Percentiles rank a stretch among this genome's conserved stretches.
Evolutionary conservation across 2,797 vertebrate genomes (phyloP).

Genomic region (Crenuchus spilurus): DNA sequence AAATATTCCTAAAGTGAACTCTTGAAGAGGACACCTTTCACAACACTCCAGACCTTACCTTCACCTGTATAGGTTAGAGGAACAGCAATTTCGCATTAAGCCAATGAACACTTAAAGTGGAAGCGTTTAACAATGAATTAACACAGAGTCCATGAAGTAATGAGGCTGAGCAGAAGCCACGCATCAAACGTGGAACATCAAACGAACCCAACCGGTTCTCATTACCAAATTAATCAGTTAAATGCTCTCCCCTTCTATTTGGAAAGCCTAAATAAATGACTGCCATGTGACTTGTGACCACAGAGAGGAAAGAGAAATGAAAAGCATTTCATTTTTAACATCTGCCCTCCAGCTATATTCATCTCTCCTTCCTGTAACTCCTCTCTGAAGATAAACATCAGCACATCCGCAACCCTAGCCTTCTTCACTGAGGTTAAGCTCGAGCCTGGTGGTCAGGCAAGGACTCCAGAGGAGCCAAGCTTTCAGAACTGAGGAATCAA

Average conservation of each 20-base stretch:
- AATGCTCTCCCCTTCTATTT: not conserved
- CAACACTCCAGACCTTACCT: not conserved
- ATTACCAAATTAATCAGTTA: not conserved
- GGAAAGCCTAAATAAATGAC: conserved; percentile 16
- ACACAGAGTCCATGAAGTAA: not conserved
- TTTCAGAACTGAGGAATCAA: too few species aligned
- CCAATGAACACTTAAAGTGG: not conserved
- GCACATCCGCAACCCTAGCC: not conserved
- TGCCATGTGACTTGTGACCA: not conserved
- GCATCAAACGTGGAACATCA: conserved; percentile 1
- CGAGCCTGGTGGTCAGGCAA: not conserved
- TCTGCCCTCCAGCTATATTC: not conserved
- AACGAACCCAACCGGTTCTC: conserved; percentile 8
- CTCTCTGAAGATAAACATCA: conserved; percentile 21
- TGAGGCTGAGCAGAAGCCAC: not conserved
- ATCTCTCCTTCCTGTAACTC: conserved; percentile 17
- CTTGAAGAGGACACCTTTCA: not conserved
- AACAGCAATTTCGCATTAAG: not conserved
- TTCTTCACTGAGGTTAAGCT: conserved; percentile 6
- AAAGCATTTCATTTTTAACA: conserved; percentile 23
- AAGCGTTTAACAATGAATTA: not conserved
- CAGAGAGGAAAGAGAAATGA: not conserved
- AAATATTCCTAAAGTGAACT: conserved; percentile 29
- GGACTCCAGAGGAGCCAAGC: not conserved
- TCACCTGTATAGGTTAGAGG: not conserved